A percentile compares a stretch with the other conserved stretches of the same genome.
Evolutionary conservation across 2,797 vertebrate genomes (phyloP).

Genomic region (Myotis vivesi): DNA sequence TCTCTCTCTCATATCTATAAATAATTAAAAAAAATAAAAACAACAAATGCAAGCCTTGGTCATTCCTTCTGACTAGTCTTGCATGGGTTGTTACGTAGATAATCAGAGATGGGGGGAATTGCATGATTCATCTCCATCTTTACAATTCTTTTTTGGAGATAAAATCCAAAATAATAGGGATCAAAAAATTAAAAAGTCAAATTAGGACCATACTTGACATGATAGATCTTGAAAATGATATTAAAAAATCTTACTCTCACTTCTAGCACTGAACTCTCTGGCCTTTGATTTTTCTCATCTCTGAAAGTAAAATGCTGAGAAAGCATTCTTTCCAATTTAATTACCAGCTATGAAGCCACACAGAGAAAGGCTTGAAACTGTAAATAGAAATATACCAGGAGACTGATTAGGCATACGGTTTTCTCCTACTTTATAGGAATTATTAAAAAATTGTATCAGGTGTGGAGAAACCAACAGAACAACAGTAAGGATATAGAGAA

Average conservation of each 20-base stretch:
- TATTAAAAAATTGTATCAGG: neutral
- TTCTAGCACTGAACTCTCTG: neutral
- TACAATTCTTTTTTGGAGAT: neutral
- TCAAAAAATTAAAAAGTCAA: neutral
- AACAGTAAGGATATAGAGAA: neutral
- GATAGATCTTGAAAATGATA: neutral
- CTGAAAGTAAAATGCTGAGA: neutral
- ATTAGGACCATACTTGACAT: neutral
- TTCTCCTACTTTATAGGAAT: neutral
- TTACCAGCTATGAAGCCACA: neutral
- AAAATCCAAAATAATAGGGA: neutral
- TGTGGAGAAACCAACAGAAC: neutral
- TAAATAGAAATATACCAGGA: neutral
- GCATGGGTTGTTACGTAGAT: neutral
- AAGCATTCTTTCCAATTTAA: neutral
- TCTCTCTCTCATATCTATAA: too few species aligned
- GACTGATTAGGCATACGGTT: neutral
- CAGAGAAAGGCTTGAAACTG: neutral
- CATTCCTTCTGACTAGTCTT: neutral
- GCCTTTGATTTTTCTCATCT: neutral
- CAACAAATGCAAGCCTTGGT: too few species aligned
- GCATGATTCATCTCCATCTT: neutral
- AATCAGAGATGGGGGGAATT: neutral
- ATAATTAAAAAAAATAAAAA: too few species aligned
- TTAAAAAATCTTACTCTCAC: neutral